phyloP scores from a whole-genome alignment of 2,113 vertebrate species.

The Leptobrachium ailaonicum region DNA sequence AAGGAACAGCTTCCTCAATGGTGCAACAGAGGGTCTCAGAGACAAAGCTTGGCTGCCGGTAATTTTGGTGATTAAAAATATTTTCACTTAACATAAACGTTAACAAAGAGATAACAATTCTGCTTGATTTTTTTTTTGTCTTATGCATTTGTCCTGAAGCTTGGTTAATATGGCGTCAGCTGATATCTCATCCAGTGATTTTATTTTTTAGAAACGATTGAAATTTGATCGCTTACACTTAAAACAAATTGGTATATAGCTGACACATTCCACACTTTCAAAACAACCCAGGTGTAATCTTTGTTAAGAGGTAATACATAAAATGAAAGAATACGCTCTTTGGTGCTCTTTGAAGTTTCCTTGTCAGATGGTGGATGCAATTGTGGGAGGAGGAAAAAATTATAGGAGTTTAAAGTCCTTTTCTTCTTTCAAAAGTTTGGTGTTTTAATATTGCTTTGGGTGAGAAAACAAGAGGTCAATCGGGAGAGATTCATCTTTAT shows the following conservation, averaged over 20 bases:
- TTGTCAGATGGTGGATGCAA: not conserved
- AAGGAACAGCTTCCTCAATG: too few species aligned
- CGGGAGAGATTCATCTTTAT: not conserved
- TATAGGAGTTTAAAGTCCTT: not conserved
- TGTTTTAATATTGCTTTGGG: not conserved
- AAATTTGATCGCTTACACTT: conserved; percentile 5
- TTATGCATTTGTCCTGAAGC: not conserved
- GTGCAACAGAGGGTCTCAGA: too few species aligned
- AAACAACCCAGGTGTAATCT: conserved; percentile 15
- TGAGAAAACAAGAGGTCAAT: not conserved
- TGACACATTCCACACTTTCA: conserved; percentile 1
- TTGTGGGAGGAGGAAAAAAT: not conserved
- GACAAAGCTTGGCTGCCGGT: too few species aligned
- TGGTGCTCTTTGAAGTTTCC: conserved; percentile 9
- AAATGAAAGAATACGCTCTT: not conserved
- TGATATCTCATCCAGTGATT: not conserved
- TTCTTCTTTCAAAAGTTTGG: not conserved
- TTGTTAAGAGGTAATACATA: not conserved
- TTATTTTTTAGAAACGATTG: not conserved
- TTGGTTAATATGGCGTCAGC: not conserved
- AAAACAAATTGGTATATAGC: not conserved
- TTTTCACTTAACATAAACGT: too few species aligned
- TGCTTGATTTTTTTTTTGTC: not conserved
- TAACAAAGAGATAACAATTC: not conserved
- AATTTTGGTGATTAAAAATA: too few species aligned